These are phyloP conservation scores for Macropus fuliginosus DNA, from an alignment of 2,797 vertebrate genomes.

Conservation along the genomic window DNA sequence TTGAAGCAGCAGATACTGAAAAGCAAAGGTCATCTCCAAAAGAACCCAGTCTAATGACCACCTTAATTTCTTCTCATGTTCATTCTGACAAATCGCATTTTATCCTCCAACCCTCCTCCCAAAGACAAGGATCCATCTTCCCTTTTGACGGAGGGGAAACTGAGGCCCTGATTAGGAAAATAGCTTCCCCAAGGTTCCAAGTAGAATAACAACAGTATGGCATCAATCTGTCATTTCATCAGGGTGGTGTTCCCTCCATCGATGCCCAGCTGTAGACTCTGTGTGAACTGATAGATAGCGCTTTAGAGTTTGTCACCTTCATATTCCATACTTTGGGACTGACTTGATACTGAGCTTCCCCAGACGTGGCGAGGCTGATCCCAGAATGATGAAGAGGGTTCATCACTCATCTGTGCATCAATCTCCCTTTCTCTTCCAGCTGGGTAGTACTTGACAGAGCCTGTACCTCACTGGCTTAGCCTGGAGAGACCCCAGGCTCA, in stretches of 20 bases:
- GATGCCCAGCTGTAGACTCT: neutral
- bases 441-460: accelerated
- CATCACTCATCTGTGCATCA: neutral
- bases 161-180: neutral
- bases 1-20: neutral
- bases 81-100: neutral
- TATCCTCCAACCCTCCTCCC: neutral
- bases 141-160: conserved; percentile 18
- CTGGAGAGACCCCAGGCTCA: neutral
- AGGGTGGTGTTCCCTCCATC: neutral
- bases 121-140: neutral
- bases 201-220: neutral
- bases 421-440: neutral
- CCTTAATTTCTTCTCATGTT: neutral
- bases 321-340: neutral
- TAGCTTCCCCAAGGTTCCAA: neutral
- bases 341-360: neutral
- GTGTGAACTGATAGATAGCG: neutral
- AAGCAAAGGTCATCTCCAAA: neutral
- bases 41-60: neutral
- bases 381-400: neutral
- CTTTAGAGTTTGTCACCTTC: too few relatives aligned
- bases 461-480: neutral
- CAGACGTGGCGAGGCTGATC: neutral
- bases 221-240: neutral